Evolutionary conservation across 2,113 vertebrate species (phyloP).

Genomic region (Myanophis thanlyinensis): DNA sequence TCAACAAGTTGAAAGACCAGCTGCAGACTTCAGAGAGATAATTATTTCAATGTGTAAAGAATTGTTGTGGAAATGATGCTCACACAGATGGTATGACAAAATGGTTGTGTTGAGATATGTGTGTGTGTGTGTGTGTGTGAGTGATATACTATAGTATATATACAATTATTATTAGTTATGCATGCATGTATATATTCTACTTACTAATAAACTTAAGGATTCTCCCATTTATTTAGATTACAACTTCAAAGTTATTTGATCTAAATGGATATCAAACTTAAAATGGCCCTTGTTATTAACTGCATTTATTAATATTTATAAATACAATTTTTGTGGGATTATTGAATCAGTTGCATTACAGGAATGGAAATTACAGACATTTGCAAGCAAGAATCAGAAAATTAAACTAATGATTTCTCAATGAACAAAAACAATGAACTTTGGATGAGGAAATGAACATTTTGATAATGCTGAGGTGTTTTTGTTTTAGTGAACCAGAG

Average conservation of each 20-base stretch:
- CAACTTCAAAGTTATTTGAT: slow-evolving; percentile 53
- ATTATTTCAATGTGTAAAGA: slow-evolving; percentile 58
- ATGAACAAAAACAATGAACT: not conserved
- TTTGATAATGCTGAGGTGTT: not conserved
- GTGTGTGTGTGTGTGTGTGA: too few relatives aligned
- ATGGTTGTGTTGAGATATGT: slow-evolving; percentile 53
- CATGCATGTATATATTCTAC: not conserved
- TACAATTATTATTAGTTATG: too few relatives aligned
- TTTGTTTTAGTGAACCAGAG: not conserved
- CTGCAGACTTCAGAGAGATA: slow-evolving; percentile 55
- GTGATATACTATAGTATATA: too few relatives aligned
- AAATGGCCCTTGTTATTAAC: slow-evolving; percentile 57
- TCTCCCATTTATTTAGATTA: slow-evolving; percentile 49
- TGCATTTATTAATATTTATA: slow-evolving; percentile 44
- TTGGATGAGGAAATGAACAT: not conserved
- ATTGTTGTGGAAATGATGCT: slow-evolving; percentile 49
- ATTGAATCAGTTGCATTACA: slow-evolving; percentile 32
- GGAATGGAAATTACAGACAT: slow-evolving; percentile 52
- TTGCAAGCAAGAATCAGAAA: slow-evolving; percentile 49
- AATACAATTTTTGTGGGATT: slow-evolving; percentile 34
- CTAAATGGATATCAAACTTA: slow-evolving; percentile 56
- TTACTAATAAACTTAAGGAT: slow-evolving; percentile 46
- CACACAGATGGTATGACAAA: slow-evolving; percentile 45
- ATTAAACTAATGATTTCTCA: not conserved
- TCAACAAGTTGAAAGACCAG: slow-evolving; percentile 62